Conservation (phyloP, 1,140 invertebrate genomes). For the honey bee (Apis mellifera) region DNA sequence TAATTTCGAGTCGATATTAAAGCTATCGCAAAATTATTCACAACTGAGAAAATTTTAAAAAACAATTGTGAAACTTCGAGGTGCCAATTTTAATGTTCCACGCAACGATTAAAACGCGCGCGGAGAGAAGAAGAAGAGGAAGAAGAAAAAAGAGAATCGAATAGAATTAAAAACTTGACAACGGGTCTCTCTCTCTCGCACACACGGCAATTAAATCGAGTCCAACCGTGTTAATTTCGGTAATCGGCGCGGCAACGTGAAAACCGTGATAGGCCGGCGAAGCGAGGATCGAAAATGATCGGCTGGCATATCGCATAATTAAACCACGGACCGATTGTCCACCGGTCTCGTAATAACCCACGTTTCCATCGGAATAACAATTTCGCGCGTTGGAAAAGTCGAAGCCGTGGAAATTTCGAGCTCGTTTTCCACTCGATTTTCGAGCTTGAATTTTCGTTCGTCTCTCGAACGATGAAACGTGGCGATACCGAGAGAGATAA, state of each 20-base stretch:
- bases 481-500: neutral
- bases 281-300: neutral
- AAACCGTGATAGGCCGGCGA: neutral
- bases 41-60: too few species aligned
- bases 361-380: conserved; percentile 23
- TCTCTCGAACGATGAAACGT: neutral
- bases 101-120: too few species aligned
- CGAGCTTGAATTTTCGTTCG: neutral
- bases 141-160: neutral
- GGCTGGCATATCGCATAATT: neutral
- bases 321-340: conserved; percentile 16
- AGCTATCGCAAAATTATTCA: too few species aligned
- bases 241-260: neutral
- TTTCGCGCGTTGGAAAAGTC: neutral
- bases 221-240: neutral
- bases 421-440: neutral
- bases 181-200: neutral
- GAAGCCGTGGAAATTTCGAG: conserved; percentile 2
- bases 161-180: neutral
- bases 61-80: too few species aligned
- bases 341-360: conserved; percentile 1
- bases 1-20: too few species aligned
- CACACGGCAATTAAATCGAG: neutral
- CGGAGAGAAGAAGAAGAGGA: too few species aligned
- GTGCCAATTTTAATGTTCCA: too few species aligned